These are phyloP conservation scores for Cottus gobio DNA, from an alignment of 2,113 vertebrate genomes.

Conservation along the genomic window DNA sequence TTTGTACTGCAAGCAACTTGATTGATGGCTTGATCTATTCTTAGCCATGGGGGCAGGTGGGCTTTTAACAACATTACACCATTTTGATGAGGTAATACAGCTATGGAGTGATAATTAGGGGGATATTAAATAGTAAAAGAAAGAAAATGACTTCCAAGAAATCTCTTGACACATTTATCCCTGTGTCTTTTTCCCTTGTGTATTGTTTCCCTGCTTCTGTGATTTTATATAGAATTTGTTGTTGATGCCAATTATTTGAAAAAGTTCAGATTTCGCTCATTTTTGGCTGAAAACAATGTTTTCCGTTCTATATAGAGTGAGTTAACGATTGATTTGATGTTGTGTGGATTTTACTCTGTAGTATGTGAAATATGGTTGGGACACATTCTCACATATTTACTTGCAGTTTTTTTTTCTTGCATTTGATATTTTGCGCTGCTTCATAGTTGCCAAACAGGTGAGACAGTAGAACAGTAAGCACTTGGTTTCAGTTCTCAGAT, in stretches of 20 bases:
- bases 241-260: constrained; percentile 2
- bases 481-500: background rate
- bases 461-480: background rate
- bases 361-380: background rate
- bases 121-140: background rate
- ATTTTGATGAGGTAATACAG: background rate
- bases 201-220: background rate
- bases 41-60: constrained; percentile 3
- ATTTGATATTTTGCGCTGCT: background rate
- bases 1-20: constrained; percentile 4
- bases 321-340: background rate
- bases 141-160: background rate
- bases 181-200: background rate
- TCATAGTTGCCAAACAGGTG: background rate
- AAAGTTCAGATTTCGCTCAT: background rate
- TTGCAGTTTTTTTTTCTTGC: background rate
- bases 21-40: constrained; percentile 16
- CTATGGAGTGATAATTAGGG: background rate
- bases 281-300: background rate
- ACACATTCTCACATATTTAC: background rate
- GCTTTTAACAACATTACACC: constrained; percentile 13
- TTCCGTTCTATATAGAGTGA: background rate
- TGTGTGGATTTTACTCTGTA: background rate
- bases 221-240: background rate
- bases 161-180: background rate